Percentiles rank a stretch among this genome's conserved stretches.
phyloP scores from a whole-genome alignment of 1,140 invertebrate species.

The Drosophila lacteicornis region DNA sequence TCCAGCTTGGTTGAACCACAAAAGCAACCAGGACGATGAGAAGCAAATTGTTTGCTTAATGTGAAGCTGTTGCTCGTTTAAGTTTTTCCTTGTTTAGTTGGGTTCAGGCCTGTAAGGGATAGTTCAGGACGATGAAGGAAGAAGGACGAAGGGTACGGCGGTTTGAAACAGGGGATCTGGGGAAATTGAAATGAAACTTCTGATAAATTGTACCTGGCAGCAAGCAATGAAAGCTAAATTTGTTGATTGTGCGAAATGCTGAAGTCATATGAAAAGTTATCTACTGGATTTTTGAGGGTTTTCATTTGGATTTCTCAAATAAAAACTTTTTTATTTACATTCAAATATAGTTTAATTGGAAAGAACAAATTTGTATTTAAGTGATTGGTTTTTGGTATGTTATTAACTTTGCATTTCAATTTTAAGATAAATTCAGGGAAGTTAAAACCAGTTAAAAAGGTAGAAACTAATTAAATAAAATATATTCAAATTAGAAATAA shows the following conservation, averaged over 20 bases:
- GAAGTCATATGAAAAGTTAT: slow-evolving; percentile 18
- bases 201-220: slow-evolving; percentile 36
- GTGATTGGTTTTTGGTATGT: not conserved
- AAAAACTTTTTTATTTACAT: too few relatives aligned
- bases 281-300: not conserved
- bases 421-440: not conserved
- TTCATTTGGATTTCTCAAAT: not conserved
- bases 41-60: slow-evolving; percentile 43
- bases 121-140: slow-evolving; percentile 2
- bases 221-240: slow-evolving; percentile 27
- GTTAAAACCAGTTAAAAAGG: not conserved
- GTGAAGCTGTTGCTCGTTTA: slow-evolving; percentile 33
- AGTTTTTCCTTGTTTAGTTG: slow-evolving; percentile 31
- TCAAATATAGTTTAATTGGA: not conserved
- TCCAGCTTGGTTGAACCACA: not conserved
- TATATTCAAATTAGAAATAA: too few relatives aligned
- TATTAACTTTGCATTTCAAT: not conserved
- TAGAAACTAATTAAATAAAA: not conserved
- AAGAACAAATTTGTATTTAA: not conserved
- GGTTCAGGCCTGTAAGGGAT: slow-evolving; percentile 19
- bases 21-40: slow-evolving; percentile 24
- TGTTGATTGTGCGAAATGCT: slow-evolving; percentile 15
- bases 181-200: slow-evolving; percentile 35
- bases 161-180: too few relatives aligned
- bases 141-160: too few relatives aligned